Conservation (phyloP, 1,140 invertebrate genomes). For the Drosophila biarmipes region DNA sequence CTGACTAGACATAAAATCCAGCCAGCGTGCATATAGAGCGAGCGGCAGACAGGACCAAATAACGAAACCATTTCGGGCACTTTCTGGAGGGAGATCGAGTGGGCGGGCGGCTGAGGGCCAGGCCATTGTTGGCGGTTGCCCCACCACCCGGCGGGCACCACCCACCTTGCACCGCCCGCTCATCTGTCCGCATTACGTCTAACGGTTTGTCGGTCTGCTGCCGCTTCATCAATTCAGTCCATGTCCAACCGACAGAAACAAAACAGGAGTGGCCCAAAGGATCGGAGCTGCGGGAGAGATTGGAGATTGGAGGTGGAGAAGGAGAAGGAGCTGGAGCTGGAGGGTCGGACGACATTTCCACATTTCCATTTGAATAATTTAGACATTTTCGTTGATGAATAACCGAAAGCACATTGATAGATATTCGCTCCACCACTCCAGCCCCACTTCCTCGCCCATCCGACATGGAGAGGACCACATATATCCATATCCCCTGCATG, state of each 20-base stretch:
- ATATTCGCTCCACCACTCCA: slow-evolving; percentile 46
- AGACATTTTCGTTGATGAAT: slow-evolving; percentile 82
- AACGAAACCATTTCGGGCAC: slow-evolving; percentile 52
- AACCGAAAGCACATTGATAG: slow-evolving; percentile 80
- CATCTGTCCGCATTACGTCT: slow-evolving; percentile 18
- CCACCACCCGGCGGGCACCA: slow-evolving; percentile 1
- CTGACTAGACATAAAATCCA: slow-evolving; percentile 73
- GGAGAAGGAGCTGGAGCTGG: not conserved
- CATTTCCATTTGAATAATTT: slow-evolving; percentile 83
- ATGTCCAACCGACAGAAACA: slow-evolving; percentile 60
- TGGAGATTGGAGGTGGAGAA: not conserved
- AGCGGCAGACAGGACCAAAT: slow-evolving; percentile 23
- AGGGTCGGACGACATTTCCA: slow-evolving; percentile 60
- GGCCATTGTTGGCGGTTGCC: slow-evolving; percentile 53
- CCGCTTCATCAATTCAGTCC: slow-evolving; percentile 74
- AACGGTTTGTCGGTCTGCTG: slow-evolving; percentile 73
- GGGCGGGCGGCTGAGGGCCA: slow-evolving; percentile 5
- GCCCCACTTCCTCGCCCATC: slow-evolving; percentile 2
- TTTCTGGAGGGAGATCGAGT: slow-evolving; percentile 14
- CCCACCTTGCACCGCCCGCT: not conserved
- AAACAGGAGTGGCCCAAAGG: slow-evolving; percentile 43
- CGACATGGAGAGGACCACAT: slow-evolving; percentile 22
- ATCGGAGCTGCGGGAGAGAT: slow-evolving; percentile 1
- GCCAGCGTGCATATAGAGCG: slow-evolving; percentile 57
- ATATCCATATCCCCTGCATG: slow-evolving; percentile 11